A percentile compares a stretch with the other conserved stretches of the same genome.
Conservation (phyloP, 2,113 vertebrate species). For the Microtus montanus region DNA sequence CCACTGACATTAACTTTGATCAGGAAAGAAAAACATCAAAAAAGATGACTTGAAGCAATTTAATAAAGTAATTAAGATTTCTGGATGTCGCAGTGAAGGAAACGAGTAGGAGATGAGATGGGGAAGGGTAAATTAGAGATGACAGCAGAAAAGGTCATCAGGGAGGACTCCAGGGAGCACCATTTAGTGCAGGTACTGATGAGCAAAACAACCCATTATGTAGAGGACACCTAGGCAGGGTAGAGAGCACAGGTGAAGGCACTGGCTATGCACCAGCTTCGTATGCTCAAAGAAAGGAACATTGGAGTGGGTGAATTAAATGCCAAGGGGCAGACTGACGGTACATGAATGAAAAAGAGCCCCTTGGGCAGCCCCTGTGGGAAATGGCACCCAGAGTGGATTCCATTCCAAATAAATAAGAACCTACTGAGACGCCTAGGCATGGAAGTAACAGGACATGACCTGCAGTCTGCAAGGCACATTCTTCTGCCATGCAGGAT, state of each 20-base stretch:
- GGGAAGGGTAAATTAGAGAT: not conserved
- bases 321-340: too few species aligned
- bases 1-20: not conserved
- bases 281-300: not conserved
- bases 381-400: not conserved
- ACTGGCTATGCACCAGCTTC: not conserved
- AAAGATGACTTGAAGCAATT: not conserved
- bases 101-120: not conserved
- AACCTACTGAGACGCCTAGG: not conserved
- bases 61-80: not conserved
- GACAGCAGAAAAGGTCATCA: not conserved
- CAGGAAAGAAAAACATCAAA: not conserved
- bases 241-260: fast-evolving
- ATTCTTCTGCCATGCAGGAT: not conserved
- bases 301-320: not conserved
- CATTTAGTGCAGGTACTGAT: not conserved
- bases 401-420: not conserved
- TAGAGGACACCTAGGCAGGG: not conserved
- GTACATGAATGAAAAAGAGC: not conserved
- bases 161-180: not conserved
- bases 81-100: not conserved
- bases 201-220: not conserved
- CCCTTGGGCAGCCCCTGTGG: not conserved
- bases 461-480: not conserved
- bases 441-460: not conserved